These are phyloP conservation scores for Stomorhina lunata DNA, from an alignment of 2,888 invertebrate genomes.

Conservation along the genomic window DNA sequence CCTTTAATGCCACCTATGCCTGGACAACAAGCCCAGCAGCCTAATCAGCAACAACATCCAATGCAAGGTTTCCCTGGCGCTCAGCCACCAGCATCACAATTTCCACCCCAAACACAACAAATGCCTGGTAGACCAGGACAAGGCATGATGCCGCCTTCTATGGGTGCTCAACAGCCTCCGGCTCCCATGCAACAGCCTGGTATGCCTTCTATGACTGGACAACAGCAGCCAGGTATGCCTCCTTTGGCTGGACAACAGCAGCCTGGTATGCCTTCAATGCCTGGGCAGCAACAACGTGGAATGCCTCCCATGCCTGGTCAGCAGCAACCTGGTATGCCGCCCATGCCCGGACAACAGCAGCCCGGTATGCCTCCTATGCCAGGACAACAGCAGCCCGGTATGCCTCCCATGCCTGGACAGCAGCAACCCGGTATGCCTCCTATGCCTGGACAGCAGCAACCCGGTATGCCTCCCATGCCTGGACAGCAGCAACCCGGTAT, in stretches of 20 bases:
- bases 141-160: slow-evolving; percentile 41
- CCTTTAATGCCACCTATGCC: slow-evolving; percentile 64
- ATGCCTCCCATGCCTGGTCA: slow-evolving; percentile 60
- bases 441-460: slow-evolving; percentile 72
- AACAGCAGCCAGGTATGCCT: slow-evolving; percentile 68
- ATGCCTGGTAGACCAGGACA: slow-evolving; percentile 69
- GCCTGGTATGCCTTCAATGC: slow-evolving; percentile 69
- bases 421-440: slow-evolving; percentile 64
- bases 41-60: slow-evolving; percentile 22
- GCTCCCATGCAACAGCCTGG: slow-evolving; percentile 66
- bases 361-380: slow-evolving; percentile 51
- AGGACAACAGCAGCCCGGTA: slow-evolving; percentile 62
- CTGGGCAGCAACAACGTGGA: slow-evolving; percentile 62
- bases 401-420: slow-evolving; percentile 71
- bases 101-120: slow-evolving; percentile 51
- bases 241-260: slow-evolving; percentile 73
- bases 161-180: slow-evolving; percentile 57
- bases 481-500: slow-evolving; percentile 67
- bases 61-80: slow-evolving; percentile 43
- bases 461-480: slow-evolving; percentile 69
- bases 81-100: slow-evolving; percentile 44
- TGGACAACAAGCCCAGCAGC: slow-evolving; percentile 62
- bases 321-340: slow-evolving; percentile 63
- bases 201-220: slow-evolving; percentile 68
- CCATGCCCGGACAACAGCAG: slow-evolving; percentile 48